Base-by-base conservation (phyloP, 1,140 invertebrate species). In the Magallana angulata region DNA sequence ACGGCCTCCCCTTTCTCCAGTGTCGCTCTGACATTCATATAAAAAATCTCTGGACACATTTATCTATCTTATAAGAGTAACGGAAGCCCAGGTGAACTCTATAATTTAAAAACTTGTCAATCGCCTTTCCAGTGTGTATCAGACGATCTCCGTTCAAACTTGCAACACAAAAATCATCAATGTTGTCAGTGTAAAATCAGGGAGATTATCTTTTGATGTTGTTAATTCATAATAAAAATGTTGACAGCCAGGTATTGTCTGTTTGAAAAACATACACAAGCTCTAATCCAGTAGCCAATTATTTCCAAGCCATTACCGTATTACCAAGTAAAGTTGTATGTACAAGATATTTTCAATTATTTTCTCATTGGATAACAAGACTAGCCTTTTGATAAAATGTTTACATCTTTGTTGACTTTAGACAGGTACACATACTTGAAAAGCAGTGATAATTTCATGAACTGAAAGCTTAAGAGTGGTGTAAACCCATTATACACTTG, bases 201-300 rank as follows among this genome's bases (percentile, higher is more conserved):
- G 1, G 68, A 76, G 68, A 76, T 76, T 76, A 76, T 76, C 68
- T 76, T 76, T 24, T 12, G 18, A 76, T 76, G 68, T 76, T 76
- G 68, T 76, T 76, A 76, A 76, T 76, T 76, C 68, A 8, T 76
- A 76, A 76, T 76, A 18, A 76, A 36, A 76, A 76, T 76, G 68
- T 76, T 76, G 68, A 30, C 68, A 76, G 24, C 68, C 7, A 12
- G 24, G 68, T 30, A 76, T 76, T 76, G 68, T 30, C 68, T 36
- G 68, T 76, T 76, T 76, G 68, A 76, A 12, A 76, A 76, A 76
- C 68, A 76, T 76, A 76, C 68, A 76, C 24, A 76, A 76, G 12
- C 36, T 24, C 18, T 76, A 30, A 76, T 76, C 68, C 68, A 11
- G 24, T 76, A 36, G 30, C 68, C 24, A 24, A 30, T 76, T 76